A percentile compares a stretch with the other conserved stretches of the same genome.
Conservation (phyloP, 2,113 vertebrate genomes). For the Hoplias malabaricus region DNA sequence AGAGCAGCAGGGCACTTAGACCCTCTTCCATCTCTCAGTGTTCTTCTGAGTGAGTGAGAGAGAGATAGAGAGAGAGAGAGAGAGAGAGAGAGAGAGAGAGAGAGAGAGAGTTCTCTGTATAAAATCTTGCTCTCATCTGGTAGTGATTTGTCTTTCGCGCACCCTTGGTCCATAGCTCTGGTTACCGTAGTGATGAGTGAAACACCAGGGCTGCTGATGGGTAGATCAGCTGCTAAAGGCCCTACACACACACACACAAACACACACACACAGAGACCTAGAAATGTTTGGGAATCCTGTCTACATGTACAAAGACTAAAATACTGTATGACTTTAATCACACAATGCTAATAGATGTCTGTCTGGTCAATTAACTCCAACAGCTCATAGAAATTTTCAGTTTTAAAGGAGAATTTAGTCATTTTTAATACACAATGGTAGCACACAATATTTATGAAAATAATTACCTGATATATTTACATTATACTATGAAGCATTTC, state of each 20-base stretch:
- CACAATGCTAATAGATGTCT: not conserved
- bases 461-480: too few relatives aligned
- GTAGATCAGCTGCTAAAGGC: slow-evolving; percentile 33
- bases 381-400: not conserved
- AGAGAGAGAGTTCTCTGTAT: slow-evolving; percentile 64
- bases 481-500: too few relatives aligned
- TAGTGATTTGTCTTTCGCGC: slow-evolving; percentile 82
- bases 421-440: too few relatives aligned
- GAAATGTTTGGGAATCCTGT: not conserved
- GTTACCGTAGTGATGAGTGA: slow-evolving; percentile 62
- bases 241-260: not conserved
- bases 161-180: slow-evolving; percentile 73
- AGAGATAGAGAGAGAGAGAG: not conserved
- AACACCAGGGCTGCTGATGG: slow-evolving; percentile 26
- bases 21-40: slow-evolving; percentile 21
- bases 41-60: not conserved
- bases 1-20: slow-evolving; percentile 53
- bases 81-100: slow-evolving; percentile 2
- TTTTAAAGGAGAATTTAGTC: not conserved
- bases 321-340: not conserved
- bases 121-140: slow-evolving; percentile 78
- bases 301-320: not conserved
- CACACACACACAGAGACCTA: not conserved
- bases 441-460: too few relatives aligned
- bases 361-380: not conserved